Evolutionary conservation across 2,113 vertebrate genomes (phyloP), one percentile per base, ranked within the genome.

Genomic region (Bubo blakistoni): DNA sequence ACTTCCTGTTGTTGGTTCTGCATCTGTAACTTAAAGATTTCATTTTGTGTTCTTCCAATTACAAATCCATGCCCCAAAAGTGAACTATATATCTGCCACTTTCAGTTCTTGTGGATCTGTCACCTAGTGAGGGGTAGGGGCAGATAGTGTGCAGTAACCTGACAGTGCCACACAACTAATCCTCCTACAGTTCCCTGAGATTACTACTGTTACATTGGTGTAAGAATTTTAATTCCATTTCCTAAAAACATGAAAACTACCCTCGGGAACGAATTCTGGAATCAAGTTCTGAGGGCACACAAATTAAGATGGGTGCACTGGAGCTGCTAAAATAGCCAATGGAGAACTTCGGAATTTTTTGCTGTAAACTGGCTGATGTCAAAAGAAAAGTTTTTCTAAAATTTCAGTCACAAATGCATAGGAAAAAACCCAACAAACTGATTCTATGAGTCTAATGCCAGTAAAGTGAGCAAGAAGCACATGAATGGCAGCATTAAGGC

Each of bases 141-240:
- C 26, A 71, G 47, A 63, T 2, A 40, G 10, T 4, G 26, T 42
- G 7, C 5, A 52, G 30, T 29, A 62, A 25, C 47, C 30, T 62
- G 29, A 20, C 16, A 55, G 16, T 29, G 11, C 11, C 40, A 52
- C 54, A 40, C 10, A 49, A 32, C 7, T 2, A 29, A 47, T 14
- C 7, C 6, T 29, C 20, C 6, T 58, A 21, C 36, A 62, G 12
- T 7, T 57, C 42, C 29, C 36, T 1, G 3, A 52, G 13, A 73
- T 18, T 30, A 34, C 24, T 42, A 16, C 17, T 76, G 4, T 54
- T 58, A 34, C 1, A 1, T 1, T 22, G 18, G 1, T 61, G 4
- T 22, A 88, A 58, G n/a, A 73, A 70, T 57, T 57, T 69, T 2
- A 86, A 88, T 69, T 24, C 13, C 3, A 4, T 42, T 78, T 66